Evolutionary conservation across 2,888 invertebrate genomes (phyloP).

Genomic region (Melolontha melolontha): DNA sequence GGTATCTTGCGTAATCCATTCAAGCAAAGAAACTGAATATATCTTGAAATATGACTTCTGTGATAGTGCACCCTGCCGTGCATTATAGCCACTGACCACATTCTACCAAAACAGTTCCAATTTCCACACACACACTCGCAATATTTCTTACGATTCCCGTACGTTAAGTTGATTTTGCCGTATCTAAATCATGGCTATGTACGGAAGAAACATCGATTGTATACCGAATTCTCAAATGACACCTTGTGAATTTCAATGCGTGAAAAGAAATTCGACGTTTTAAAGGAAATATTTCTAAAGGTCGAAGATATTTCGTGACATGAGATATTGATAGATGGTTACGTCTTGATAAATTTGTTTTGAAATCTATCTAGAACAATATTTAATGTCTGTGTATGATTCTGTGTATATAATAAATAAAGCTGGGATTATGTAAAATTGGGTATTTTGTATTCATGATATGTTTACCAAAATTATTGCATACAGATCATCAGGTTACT

Average conservation of each 20-base stretch:
- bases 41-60: slow-evolving; percentile 39
- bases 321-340: slow-evolving; percentile 10
- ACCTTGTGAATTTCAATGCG: slow-evolving; percentile 41
- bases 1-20: slow-evolving; percentile 38
- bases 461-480: no score
- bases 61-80: slow-evolving; percentile 40
- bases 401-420: no score
- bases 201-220: background rate
- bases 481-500: no score
- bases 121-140: background rate
- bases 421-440: no score
- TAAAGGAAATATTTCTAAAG: slow-evolving; percentile 21
- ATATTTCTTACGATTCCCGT: background rate
- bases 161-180: slow-evolving; percentile 4
- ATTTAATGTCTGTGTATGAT: background rate
- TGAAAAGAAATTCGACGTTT: slow-evolving; percentile 38
- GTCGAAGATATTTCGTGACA: slow-evolving; percentile 1
- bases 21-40: slow-evolving; percentile 36
- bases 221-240: slow-evolving; percentile 41
- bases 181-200: background rate
- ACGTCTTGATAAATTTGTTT: slow-evolving; percentile 24
- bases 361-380: background rate
- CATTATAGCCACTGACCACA: slow-evolving; percentile 46
- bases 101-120: slow-evolving; percentile 44
- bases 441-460: no score